These are phyloP conservation scores for Smutsia temminckii DNA, from an alignment of 2,797 vertebrate species.

Conservation along the genomic window DNA sequence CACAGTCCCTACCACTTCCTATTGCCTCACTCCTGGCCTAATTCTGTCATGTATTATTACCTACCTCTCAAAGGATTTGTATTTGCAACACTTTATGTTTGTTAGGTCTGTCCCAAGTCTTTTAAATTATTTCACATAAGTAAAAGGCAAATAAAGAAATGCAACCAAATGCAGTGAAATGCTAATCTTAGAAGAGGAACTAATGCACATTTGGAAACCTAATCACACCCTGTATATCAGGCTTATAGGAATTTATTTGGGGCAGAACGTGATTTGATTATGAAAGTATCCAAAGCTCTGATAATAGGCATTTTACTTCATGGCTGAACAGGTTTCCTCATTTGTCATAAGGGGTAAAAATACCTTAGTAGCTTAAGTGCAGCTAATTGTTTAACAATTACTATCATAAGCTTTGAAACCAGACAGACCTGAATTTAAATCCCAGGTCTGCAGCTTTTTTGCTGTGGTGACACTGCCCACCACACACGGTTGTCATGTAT, in stretches of 20 bases:
- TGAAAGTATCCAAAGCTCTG: neutral
- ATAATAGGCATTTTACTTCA: neutral
- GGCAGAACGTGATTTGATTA: neutral
- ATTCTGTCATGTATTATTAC: neutral
- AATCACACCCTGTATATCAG: neutral
- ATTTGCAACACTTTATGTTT: neutral
- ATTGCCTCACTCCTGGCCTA: neutral
- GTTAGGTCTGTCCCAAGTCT: neutral
- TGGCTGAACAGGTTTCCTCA: neutral
- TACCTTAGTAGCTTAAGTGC: neutral
- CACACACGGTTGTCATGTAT: neutral
- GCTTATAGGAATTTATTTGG: neutral
- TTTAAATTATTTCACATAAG: neutral
- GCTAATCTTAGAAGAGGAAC: neutral
- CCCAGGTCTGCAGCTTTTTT: neutral
- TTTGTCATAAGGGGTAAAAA: neutral
- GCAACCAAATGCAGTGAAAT: neutral
- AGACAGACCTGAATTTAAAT: neutral
- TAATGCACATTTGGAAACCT: neutral
- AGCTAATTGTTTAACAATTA: neutral
- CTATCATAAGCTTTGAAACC: neutral
- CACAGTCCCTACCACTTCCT: neutral
- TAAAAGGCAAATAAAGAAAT: conserved; percentile 18
- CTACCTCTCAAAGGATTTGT: neutral
- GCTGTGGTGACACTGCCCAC: neutral